A percentile compares a stretch with the other conserved stretches of the same genome.
phyloP scores from a whole-genome alignment of 2,888 invertebrate genomes.

The Drosophila paranaensis region DNA sequence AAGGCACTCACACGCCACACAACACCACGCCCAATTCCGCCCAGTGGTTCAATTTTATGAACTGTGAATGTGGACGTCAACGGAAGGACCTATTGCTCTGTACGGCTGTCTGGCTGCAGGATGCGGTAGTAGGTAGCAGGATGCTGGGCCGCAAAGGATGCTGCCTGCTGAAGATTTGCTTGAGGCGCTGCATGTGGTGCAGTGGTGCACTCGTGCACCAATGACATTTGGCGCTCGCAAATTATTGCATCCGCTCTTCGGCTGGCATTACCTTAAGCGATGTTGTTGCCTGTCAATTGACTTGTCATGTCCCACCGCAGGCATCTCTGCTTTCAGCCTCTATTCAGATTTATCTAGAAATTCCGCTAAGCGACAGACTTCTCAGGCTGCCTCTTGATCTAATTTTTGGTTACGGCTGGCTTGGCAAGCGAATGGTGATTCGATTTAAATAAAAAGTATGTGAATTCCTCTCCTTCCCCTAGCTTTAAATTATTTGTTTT shows the following conservation, averaged over 20 bases:
- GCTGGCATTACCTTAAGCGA: conserved; percentile 40
- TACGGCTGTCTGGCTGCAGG: conserved; percentile 10
- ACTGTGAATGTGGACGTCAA: conserved; percentile 70
- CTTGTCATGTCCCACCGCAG: conserved; percentile 44
- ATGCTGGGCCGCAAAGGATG: conserved; percentile 24
- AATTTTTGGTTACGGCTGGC: not conserved
- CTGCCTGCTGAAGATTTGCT: conserved; percentile 26
- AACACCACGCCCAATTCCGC: conserved; percentile 8
- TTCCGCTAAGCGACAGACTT: conserved; percentile 22
- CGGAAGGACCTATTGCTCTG: conserved; percentile 35
- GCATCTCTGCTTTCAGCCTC: conserved; percentile 2
- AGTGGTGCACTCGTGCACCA: conserved; percentile 28
- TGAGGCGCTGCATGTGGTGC: conserved; percentile 22
- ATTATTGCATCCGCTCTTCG: conserved; percentile 69
- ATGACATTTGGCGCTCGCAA: conserved; percentile 50
- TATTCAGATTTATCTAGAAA: not conserved
- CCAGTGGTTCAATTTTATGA: conserved; percentile 65
- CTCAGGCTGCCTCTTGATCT: not conserved
- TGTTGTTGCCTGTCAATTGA: conserved; percentile 63
- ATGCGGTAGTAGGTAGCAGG: conserved; percentile 11
- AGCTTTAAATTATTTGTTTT: not conserved
- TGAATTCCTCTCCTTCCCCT: not conserved
- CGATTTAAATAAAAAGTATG: not conserved
- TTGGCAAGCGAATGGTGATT: not conserved
- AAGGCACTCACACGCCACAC: not conserved